These are phyloP conservation scores for Phylloscopus whistleri DNA, from an alignment of 2,113 vertebrate genomes.

Conservation along the genomic window DNA sequence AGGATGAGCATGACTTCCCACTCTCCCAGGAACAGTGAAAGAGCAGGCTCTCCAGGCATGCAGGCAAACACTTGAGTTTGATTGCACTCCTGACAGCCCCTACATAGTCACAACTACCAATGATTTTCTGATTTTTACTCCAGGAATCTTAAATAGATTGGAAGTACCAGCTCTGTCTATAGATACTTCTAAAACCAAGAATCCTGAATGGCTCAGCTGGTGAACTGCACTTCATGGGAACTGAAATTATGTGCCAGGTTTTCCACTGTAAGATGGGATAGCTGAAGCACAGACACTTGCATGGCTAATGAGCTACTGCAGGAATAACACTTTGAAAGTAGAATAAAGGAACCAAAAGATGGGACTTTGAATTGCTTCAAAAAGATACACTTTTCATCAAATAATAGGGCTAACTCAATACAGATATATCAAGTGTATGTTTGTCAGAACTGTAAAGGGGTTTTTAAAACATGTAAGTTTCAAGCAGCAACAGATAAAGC, in stretches of 20 bases:
- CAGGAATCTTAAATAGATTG: slow-evolving; percentile 48
- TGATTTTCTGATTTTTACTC: slow-evolving; percentile 19
- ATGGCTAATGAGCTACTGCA: not conserved
- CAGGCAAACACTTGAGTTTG: slow-evolving; percentile 27
- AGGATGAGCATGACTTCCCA: not conserved
- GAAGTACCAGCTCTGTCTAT: not conserved
- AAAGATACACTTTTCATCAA: not conserved
- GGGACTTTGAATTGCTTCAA: not conserved
- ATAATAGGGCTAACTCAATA: not conserved
- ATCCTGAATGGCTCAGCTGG: slow-evolving; percentile 42
- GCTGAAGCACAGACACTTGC: slow-evolving; percentile 6
- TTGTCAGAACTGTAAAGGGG: not conserved
- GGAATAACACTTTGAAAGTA: not conserved
- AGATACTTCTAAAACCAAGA: slow-evolving; percentile 30
- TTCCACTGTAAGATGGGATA: not conserved
- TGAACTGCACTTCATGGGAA: slow-evolving; percentile 12
- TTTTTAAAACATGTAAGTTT: not conserved
- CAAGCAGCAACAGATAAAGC: not conserved
- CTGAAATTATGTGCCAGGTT: slow-evolving; percentile 8
- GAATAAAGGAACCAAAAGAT: not conserved
- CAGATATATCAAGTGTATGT: not conserved
- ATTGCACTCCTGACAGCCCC: not conserved
- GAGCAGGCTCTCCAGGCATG: not conserved
- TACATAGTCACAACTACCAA: slow-evolving; percentile 1
- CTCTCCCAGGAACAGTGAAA: slow-evolving; percentile 14